These are phyloP conservation scores for Oryctes rhinoceros DNA, from an alignment of 1,140 invertebrate species.

Conservation along the genomic window DNA sequence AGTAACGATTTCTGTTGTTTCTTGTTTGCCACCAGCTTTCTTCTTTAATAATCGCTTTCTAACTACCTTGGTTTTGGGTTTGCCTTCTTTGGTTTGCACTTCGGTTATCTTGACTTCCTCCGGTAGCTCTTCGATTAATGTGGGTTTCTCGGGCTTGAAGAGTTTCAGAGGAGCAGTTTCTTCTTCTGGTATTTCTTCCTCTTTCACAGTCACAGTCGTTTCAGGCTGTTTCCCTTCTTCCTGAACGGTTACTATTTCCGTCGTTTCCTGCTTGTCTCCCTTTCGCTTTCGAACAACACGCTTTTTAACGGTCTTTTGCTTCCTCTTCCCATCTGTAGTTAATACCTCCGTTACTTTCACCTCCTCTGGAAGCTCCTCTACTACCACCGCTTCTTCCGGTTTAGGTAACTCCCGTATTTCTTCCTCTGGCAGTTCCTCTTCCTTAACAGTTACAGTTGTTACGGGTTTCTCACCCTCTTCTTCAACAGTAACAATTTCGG, in stretches of 20 bases:
- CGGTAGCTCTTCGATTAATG: constrained; percentile 50
- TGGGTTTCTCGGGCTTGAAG: constrained; percentile 42
- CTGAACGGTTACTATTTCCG: constrained; percentile 55
- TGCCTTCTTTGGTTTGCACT: constrained; percentile 52
- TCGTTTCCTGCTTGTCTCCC: constrained; percentile 54
- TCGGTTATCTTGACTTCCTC: constrained; percentile 55
- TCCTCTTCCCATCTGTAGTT: constrained; percentile 50
- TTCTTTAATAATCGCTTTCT: constrained; percentile 55
- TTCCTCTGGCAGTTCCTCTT: constrained; percentile 49
- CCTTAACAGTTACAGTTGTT: constrained; percentile 52
- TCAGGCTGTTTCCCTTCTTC: constrained; percentile 57
- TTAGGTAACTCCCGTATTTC: no score
- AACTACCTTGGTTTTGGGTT: constrained; percentile 54
- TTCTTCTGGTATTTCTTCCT: constrained; percentile 49
- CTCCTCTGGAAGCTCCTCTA: constrained; percentile 45
- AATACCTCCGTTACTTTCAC: constrained; percentile 45
- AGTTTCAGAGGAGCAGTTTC: constrained; percentile 40
- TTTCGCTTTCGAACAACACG: constrained; percentile 52
- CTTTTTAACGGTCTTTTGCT: constrained; percentile 52
- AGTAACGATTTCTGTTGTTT: constrained; percentile 56
- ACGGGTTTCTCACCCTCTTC: constrained; percentile 52
- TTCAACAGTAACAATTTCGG: constrained; percentile 55
- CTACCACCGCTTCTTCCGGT: no score
- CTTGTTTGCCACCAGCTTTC: constrained; percentile 54
- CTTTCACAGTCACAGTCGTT: constrained; percentile 55